These are phyloP conservation scores for Bellardia bayeri DNA, from an alignment of 2,888 invertebrate genomes.

Conservation along the genomic window DNA sequence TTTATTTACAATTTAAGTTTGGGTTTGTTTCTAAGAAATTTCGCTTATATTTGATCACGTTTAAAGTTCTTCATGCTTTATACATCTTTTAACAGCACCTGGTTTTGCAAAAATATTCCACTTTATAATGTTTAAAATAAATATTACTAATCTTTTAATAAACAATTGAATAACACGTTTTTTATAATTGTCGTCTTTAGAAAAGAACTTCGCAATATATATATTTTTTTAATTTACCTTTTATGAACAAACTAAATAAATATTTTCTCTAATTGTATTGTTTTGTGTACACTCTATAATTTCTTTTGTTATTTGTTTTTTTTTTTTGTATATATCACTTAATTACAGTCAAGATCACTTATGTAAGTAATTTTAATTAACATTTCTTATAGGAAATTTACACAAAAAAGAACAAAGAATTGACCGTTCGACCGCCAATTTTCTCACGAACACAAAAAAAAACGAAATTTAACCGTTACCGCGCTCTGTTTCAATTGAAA, in stretches of 20 bases:
- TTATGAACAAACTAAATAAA: neutral
- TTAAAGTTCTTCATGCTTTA: too few relatives aligned
- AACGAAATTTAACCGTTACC: slow-evolving; percentile 58
- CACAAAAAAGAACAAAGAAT: neutral
- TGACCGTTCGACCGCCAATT: slow-evolving; percentile 18
- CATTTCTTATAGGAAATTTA: neutral
- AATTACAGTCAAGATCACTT: slow-evolving; percentile 7
- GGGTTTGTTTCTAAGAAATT: too few relatives aligned
- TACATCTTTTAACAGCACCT: too few relatives aligned
- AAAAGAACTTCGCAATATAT: neutral
- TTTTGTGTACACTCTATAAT: neutral
- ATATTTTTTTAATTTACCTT: slow-evolving; percentile 2
- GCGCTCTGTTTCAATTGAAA: slow-evolving; percentile 65
- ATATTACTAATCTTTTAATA: neutral
- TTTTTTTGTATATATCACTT: neutral
- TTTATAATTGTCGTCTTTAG: neutral
- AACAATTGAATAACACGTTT: neutral
- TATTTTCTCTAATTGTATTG: neutral
- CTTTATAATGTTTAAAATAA: too few relatives aligned
- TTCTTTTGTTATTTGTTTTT: neutral
- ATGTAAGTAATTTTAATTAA: neutral
- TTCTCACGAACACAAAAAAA: neutral
- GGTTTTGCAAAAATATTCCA: too few relatives aligned
- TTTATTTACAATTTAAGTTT: too few relatives aligned
- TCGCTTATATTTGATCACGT: too few relatives aligned